phyloP scores from a whole-genome alignment of 2,113 vertebrate species.

The Brachirus orientalis region DNA sequence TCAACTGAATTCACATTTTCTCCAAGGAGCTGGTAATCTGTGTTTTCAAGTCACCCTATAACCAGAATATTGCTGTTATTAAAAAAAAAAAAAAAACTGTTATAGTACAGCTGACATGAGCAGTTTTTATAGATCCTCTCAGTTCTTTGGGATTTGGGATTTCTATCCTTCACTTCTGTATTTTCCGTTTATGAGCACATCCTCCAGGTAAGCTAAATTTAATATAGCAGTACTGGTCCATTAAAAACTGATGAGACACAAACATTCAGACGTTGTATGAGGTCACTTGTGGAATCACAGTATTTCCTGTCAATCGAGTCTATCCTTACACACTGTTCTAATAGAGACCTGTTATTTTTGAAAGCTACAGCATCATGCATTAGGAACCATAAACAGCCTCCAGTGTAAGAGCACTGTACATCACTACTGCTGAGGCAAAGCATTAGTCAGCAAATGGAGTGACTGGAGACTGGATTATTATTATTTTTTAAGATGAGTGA shows the following conservation, averaged over 20 bases:
- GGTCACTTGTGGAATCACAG: slow-evolving; percentile 22
- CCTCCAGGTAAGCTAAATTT: neutral
- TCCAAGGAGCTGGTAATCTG: neutral
- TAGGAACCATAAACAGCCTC: slow-evolving; percentile 62
- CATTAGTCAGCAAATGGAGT: slow-evolving; percentile 64
- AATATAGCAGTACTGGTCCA: neutral
- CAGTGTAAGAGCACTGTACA: slow-evolving; percentile 34
- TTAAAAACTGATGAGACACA: slow-evolving; percentile 13
- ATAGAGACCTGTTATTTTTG: slow-evolving; percentile 51
- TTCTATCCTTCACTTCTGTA: neutral
- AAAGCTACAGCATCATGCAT: slow-evolving; percentile 50
- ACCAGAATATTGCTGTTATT: too few species aligned
- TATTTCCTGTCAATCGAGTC: slow-evolving; percentile 49
- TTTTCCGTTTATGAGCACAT: neutral
- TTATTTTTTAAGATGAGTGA: slow-evolving; percentile 48
- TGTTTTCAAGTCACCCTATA: neutral
- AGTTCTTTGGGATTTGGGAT: neutral
- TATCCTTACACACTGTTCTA: slow-evolving; percentile 13
- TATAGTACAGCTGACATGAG: neutral
- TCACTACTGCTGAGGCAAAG: slow-evolving; percentile 15
- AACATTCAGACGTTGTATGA: slow-evolving; percentile 12
- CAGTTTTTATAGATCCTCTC: neutral
- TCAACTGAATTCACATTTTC: too few species aligned
- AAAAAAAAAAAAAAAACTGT: too few species aligned
- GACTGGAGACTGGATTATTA: slow-evolving; percentile 46